Conservation (phyloP, 2,113 vertebrate genomes). For the Vimba vimba region DNA sequence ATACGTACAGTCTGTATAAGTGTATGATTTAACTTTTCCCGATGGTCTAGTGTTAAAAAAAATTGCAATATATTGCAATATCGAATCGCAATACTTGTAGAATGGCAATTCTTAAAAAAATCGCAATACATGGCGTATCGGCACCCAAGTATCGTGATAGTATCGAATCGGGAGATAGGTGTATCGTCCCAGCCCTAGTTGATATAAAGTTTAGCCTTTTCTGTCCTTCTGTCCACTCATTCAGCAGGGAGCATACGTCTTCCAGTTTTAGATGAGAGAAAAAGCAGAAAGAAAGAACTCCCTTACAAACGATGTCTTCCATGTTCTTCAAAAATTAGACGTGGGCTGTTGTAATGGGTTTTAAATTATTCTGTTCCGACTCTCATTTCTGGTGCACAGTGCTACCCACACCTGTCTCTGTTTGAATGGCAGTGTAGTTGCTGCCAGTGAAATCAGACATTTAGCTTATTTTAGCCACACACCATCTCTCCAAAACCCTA, state of each 20-base stretch:
- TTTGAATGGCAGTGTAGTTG: not conserved
- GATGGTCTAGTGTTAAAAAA: too few relatives aligned
- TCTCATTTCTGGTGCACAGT: constrained; percentile 15
- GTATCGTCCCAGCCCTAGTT: too few relatives aligned
- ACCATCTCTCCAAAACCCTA: not conserved
- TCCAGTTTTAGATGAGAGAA: not conserved
- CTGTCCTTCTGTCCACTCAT: not conserved
- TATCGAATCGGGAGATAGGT: too few relatives aligned
- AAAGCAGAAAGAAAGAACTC: not conserved
- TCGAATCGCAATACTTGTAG: too few relatives aligned
- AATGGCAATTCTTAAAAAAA: too few relatives aligned
- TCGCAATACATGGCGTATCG: too few relatives aligned
- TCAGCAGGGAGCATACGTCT: not conserved
- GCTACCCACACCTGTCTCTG: not conserved
- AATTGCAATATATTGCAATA: too few relatives aligned
- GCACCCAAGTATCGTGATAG: too few relatives aligned
- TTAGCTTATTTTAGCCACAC: not conserved
- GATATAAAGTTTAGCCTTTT: not conserved
- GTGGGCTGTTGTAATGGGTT: not conserved
- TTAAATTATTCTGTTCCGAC: constrained; percentile 3
- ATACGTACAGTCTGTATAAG: too few relatives aligned
- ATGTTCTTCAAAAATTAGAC: not conserved
- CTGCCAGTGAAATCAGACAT: not conserved
- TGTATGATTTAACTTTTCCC: too few relatives aligned
- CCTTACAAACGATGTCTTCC: not conserved